Evolutionary conservation across 2,797 vertebrate genomes (phyloP).

Genomic region (Pyrocephalus nanus): DNA sequence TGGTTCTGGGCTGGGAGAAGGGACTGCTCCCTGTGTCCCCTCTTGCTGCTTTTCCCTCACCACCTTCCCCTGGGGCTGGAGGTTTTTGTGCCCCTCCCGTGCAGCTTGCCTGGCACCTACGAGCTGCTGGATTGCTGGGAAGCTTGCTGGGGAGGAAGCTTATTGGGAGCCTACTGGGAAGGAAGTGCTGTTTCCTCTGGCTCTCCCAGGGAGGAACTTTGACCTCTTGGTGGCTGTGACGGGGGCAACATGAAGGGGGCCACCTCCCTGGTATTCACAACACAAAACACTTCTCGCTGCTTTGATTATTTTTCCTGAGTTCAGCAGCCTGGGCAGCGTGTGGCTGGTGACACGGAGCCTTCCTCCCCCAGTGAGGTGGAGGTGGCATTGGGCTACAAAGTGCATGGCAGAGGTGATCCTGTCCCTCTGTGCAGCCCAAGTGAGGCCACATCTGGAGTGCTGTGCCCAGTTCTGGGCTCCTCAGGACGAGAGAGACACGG

Average conservation of each 20-base stretch:
- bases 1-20: not conserved
- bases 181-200: not conserved
- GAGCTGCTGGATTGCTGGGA: not conserved
- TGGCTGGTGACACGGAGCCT: not conserved
- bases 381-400: not conserved
- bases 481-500: not conserved
- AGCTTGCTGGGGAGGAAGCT: not conserved
- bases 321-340: not conserved
- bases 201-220: not conserved
- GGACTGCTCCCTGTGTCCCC: not conserved
- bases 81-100: not conserved
- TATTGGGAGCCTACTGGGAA: not conserved
- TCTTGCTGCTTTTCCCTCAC: fast-evolving
- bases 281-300: not conserved
- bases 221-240: not conserved
- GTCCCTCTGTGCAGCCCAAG: not conserved
- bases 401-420: not conserved
- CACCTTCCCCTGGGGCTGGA: not conserved
- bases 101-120: fast-evolving
- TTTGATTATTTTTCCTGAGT: not conserved
- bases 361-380: not conserved
- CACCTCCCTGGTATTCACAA: not conserved
- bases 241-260: not conserved
- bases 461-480: not conserved
- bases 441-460: not conserved